Conservation (phyloP, 2,888 invertebrate species). For the Lampropteryx suffumata region DNA sequence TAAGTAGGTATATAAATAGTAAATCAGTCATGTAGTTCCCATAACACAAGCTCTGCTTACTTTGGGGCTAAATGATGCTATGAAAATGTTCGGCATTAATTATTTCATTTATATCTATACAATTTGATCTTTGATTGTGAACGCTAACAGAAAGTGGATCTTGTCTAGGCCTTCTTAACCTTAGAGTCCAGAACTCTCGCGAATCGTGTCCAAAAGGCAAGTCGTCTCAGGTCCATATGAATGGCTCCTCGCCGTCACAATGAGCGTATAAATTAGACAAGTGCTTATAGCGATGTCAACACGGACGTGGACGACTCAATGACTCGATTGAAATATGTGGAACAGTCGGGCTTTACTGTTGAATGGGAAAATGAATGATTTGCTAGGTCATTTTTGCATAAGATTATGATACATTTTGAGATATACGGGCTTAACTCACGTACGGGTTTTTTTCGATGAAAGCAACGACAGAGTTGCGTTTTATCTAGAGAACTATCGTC, state of each 20-base stretch:
- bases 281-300: conserved; percentile 46
- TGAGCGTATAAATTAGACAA: conserved; percentile 57
- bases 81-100: too few relatives aligned
- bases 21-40: too few relatives aligned
- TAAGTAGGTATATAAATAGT: too few relatives aligned
- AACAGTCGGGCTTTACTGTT: conserved; percentile 20
- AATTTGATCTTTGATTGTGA: too few relatives aligned
- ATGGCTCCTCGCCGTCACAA: conserved; percentile 40
- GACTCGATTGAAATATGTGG: conserved; percentile 33
- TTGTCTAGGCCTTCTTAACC: too few relatives aligned
- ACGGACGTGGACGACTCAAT: conserved; percentile 49
- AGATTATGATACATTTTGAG: conserved; percentile 4
- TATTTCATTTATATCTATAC: too few relatives aligned
- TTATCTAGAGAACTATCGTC: too few relatives aligned
- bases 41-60: too few relatives aligned
- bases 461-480: too few relatives aligned
- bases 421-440: background rate
- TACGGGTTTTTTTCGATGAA: too few relatives aligned
- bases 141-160: too few relatives aligned
- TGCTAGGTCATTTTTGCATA: conserved; percentile 19
- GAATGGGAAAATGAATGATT: conserved; percentile 29
- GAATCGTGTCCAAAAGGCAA: background rate
- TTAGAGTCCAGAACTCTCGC: background rate
- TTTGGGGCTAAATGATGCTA: too few relatives aligned
- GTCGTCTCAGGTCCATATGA: conserved; percentile 10